A percentile compares a stretch with the other conserved stretches of the same genome.
Conservation (phyloP, 2,888 invertebrate species). For the Acheta domesticus region DNA sequence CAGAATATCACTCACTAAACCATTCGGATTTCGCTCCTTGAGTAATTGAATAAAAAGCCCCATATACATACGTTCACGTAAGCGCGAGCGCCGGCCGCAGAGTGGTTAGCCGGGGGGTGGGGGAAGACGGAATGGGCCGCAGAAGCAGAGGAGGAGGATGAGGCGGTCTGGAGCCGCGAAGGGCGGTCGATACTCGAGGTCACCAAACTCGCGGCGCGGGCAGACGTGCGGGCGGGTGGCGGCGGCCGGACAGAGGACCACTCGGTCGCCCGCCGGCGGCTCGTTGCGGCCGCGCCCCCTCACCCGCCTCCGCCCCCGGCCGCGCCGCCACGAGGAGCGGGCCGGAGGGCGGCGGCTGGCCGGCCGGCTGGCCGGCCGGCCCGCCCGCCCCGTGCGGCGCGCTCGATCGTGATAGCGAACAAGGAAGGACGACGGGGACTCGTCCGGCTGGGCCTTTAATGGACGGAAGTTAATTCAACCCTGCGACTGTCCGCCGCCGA, state of each 20-base stretch:
- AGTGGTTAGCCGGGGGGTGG: not conserved
- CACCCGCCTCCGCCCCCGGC: no score
- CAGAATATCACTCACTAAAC: no score
- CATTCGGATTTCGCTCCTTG: no score
- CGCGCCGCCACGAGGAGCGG: no score
- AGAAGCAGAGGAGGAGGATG: not conserved
- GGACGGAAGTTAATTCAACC: not conserved
- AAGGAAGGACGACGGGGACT: not conserved
- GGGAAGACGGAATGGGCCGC: not conserved
- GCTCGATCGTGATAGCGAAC: constrained; percentile 9
- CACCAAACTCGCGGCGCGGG: not conserved
- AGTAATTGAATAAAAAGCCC: no score
- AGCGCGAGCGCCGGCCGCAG: no score
- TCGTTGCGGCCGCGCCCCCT: not conserved
- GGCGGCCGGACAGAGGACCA: no score
- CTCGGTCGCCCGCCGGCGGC: not conserved
- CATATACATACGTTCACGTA: no score
- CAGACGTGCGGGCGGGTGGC: not conserved
- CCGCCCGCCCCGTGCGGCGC: not conserved
- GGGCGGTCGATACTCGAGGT: not conserved
- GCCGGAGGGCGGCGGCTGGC: not conserved
- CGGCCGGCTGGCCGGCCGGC: not conserved
- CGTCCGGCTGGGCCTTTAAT: not conserved
- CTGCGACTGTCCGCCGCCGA: not conserved
- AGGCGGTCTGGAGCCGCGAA: not conserved